Conservation (phyloP, 2,113 vertebrate genomes). For the Ptilonorhynchus violaceus region DNA sequence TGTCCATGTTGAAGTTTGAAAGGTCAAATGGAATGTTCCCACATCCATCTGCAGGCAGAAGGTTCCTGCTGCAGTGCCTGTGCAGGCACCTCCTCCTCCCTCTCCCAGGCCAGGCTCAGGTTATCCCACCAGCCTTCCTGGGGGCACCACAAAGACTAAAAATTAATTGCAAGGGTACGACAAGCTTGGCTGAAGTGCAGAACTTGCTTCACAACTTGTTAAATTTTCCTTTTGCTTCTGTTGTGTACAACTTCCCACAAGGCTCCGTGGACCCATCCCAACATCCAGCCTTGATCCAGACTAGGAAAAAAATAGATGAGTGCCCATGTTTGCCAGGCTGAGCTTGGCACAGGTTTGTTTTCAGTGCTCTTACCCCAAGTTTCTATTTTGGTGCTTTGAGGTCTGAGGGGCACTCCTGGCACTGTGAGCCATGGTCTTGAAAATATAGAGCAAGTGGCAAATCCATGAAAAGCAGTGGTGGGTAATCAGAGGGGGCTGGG, state of each 20-base stretch:
- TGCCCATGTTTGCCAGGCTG: not conserved
- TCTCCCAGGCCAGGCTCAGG: not conserved
- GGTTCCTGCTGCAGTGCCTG: not conserved
- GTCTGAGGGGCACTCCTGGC: not conserved
- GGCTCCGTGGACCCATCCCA: not conserved
- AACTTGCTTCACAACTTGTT: not conserved
- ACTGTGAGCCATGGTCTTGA: not conserved
- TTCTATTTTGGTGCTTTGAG: not conserved
- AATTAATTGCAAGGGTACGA: rapidly evolving
- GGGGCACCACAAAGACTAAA: not conserved
- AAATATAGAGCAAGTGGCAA: not conserved
- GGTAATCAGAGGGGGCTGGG: not conserved
- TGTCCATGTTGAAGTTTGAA: not conserved
- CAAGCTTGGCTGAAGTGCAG: not conserved
- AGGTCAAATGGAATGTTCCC: too few species aligned
- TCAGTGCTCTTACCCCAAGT: not conserved
- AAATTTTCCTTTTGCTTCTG: not conserved
- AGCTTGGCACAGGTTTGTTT: not conserved
- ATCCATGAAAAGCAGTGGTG: not conserved
- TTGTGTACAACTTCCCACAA: not conserved
- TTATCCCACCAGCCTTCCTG: not conserved
- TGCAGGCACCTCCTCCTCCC: not conserved
- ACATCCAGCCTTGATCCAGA: not conserved
- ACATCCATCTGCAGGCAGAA: too few species aligned
- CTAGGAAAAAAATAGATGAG: rapidly evolving